Evolutionary conservation across 2,888 invertebrate genomes (phyloP).

Genomic region (Tetramorium bicarinatum): DNA sequence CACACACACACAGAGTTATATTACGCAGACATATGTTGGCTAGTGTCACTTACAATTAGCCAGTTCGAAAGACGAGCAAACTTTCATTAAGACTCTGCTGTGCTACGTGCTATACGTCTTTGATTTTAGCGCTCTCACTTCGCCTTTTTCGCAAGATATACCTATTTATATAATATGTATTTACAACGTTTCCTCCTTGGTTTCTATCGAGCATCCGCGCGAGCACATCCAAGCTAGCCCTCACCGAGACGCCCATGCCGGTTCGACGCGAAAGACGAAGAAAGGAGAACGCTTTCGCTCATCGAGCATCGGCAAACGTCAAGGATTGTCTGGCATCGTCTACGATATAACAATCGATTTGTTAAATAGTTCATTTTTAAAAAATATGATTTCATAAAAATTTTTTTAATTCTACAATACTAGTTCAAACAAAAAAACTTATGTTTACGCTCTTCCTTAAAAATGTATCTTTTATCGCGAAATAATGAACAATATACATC

Average conservation of each 20-base stretch:
- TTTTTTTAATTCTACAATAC: neutral
- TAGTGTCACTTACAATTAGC: conserved; percentile 35
- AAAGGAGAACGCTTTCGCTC: conserved; percentile 34
- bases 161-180: conserved; percentile 43
- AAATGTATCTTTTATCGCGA: neutral
- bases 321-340: conserved; percentile 41
- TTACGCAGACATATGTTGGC: conserved; percentile 30
- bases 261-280: conserved; percentile 37
- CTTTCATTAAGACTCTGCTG: conserved; percentile 64
- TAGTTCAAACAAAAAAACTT: no score
- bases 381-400: neutral
- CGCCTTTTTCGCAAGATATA: conserved; percentile 68
- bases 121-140: conserved; percentile 67
- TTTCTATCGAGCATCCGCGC: conserved; percentile 39
- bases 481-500: neutral
- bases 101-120: conserved; percentile 70
- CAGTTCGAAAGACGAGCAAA: conserved; percentile 51
- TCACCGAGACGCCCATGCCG: conserved; percentile 39
- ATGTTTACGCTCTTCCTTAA: neutral
- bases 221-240: conserved; percentile 29
- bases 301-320: conserved; percentile 46
- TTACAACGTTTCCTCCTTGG: conserved; percentile 44
- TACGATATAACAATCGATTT: conserved; percentile 4
- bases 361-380: neutral
- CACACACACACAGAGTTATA: conserved; percentile 33